These are phyloP conservation scores for Chrysolina americana DNA, from an alignment of 2,888 invertebrate species.

Conservation along the genomic window DNA sequence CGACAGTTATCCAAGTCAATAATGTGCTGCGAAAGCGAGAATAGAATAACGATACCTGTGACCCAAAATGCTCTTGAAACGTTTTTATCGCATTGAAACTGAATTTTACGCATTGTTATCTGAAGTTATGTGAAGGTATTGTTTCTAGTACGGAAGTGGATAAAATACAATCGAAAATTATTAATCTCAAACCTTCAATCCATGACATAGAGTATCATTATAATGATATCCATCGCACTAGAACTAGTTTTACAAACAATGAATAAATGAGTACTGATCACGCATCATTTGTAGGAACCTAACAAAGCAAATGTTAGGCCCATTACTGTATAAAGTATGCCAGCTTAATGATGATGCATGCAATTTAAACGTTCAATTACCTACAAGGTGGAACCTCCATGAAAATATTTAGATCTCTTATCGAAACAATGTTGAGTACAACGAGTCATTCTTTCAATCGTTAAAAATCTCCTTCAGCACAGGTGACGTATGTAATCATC, in stretches of 20 bases:
- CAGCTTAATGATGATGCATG: neutral
- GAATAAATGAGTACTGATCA: neutral
- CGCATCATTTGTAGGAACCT: neutral
- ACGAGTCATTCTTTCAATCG: no score
- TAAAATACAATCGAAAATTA: neutral
- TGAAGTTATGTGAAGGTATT: no score
- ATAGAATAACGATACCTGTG: no score
- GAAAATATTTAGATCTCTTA: neutral
- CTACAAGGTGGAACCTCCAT: neutral
- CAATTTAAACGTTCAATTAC: neutral
- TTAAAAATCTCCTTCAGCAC: no score
- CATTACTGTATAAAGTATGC: slow-evolving; percentile 2
- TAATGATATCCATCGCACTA: neutral
- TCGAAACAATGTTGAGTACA: no score
- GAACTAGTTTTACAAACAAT: neutral
- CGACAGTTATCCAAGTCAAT: no score
- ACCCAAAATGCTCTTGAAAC: no score
- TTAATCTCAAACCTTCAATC: neutral
- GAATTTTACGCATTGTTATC: no score
- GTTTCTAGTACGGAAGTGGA: no score
- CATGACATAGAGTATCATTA: neutral
- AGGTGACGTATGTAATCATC: no score
- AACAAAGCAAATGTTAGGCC: neutral
- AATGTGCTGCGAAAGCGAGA: no score
- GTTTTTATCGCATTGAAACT: no score